Evolutionary conservation across 2,797 vertebrate species (phyloP).

Genomic region (Oreochromis mossambicus): DNA sequence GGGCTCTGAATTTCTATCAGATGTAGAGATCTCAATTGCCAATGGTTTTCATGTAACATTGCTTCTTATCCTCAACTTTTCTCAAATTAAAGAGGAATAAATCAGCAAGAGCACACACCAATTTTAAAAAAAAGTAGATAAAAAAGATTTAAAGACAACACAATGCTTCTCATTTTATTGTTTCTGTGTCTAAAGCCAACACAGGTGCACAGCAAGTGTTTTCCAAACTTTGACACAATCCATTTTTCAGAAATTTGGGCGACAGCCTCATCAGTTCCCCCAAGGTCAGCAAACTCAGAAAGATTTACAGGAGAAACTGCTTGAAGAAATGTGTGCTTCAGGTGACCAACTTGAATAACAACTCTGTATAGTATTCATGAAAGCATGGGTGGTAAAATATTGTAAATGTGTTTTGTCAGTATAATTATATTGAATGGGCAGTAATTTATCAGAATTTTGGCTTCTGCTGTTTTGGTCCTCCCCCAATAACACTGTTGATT

Average conservation of each 20-base stretch:
- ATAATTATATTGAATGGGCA: neutral
- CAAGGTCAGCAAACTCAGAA: neutral
- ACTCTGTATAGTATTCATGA: neutral
- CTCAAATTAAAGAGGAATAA: neutral
- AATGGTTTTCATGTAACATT: neutral
- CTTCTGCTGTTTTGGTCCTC: neutral
- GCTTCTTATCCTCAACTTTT: neutral
- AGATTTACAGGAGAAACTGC: neutral
- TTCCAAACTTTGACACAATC: neutral
- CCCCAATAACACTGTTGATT: neutral
- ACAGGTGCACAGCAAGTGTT: neutral
- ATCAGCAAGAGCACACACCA: neutral
- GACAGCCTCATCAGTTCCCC: neutral
- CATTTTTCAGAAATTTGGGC: neutral
- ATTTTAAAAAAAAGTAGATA: neutral
- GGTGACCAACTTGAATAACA: neutral
- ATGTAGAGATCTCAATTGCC: neutral
- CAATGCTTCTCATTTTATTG: neutral
- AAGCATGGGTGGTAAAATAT: neutral
- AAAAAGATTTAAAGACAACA: neutral
- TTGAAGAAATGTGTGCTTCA: neutral
- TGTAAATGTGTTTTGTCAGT: neutral
- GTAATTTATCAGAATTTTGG: neutral
- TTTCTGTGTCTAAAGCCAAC: neutral
- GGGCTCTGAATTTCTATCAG: neutral